Evolutionary conservation across 2,113 vertebrate genomes (phyloP), one percentile per base, ranked within the genome.

Genomic region (Lampris incognitus): DNA sequence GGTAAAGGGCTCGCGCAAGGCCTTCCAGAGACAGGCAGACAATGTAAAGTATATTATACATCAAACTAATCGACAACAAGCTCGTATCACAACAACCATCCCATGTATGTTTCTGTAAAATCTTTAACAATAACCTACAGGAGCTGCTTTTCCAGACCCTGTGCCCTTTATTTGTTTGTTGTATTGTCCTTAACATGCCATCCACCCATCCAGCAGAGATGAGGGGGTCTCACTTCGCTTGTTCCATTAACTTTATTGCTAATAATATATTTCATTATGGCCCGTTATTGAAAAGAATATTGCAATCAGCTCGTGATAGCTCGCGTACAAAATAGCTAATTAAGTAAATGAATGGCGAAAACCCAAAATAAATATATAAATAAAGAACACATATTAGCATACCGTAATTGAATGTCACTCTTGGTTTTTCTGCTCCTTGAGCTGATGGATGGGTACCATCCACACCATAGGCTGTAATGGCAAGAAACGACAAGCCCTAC

Each of bases 381-480:
- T 85, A 88, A 87, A 87, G 50, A 79, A 84, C 68, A 76, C 68
- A 85, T 82, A 93, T 92, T 93, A 92, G 84, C 92, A 93, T 92
- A 91, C 11, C 56, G 60, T 92, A 93, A 92, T 93, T 90, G 86
- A 93, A 93, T 92, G 92, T 88, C 90, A 94, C 90, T 90, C 87
- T 87, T 85, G 78, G 85, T 91, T 89, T 81, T 88, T 91, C 76
- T 86, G 79, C 86, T 91, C 81, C 86, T 89, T 90, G 79, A 85
- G 87, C 68, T 85, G 89, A 90, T 85, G 89, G 84, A 87, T 89
- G 78, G 81, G 79, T 54, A 65, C 24, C 68, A 72, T 83, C 66
- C 70, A 74, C 79, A 60, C 52, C 78, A 73, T 10, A 40, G 46
- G 61, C 76, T 55, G 36, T 58, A 72, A 73, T 64, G 50, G 68